phyloP scores from a whole-genome alignment of 2,888 invertebrate species.

The Bursaphelenchus okinawaensis region DNA sequence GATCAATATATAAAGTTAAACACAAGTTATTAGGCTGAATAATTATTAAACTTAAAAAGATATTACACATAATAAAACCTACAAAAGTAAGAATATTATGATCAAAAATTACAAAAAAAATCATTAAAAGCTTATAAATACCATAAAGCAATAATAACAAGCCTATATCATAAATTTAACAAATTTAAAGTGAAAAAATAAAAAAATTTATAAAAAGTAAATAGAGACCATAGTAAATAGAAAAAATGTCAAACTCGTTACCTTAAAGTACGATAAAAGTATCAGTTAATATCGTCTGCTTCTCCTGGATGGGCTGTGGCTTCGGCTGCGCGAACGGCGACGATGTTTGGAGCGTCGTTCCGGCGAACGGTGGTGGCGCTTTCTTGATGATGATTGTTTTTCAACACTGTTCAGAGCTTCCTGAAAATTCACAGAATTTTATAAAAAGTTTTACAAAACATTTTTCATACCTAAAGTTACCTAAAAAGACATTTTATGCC shows the following conservation, averaged over 20 bases:
- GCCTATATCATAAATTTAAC: too few relatives aligned
- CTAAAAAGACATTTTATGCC: background rate
- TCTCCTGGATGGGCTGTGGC: conserved; percentile 18
- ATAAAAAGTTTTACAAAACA: conserved; percentile 3
- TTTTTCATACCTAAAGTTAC: too few relatives aligned
- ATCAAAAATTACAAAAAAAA: background rate
- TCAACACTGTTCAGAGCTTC: conserved; percentile 95
- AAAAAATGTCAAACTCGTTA: background rate
- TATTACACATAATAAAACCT: too few relatives aligned
- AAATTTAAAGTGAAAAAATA: too few relatives aligned
- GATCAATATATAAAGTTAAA: too few relatives aligned
- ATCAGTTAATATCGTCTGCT: conserved; percentile 19
- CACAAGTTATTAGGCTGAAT: too few relatives aligned
- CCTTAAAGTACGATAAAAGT: background rate
- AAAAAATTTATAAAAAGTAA: background rate
- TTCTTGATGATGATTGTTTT: conserved; percentile 57
- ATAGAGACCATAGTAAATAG: background rate
- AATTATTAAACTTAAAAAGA: too few relatives aligned
- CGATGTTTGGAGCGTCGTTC: conserved; percentile 18
- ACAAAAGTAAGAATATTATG: too few relatives aligned
- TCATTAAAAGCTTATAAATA: too few relatives aligned
- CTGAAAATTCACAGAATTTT: conserved; percentile 62
- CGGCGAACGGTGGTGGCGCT: conserved; percentile 22
- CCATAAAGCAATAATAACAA: too few relatives aligned
- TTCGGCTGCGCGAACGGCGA: conserved; percentile 19